Base-by-base conservation (phyloP, 1,140 invertebrate genomes). In the Diploscapter pachys region DNA sequence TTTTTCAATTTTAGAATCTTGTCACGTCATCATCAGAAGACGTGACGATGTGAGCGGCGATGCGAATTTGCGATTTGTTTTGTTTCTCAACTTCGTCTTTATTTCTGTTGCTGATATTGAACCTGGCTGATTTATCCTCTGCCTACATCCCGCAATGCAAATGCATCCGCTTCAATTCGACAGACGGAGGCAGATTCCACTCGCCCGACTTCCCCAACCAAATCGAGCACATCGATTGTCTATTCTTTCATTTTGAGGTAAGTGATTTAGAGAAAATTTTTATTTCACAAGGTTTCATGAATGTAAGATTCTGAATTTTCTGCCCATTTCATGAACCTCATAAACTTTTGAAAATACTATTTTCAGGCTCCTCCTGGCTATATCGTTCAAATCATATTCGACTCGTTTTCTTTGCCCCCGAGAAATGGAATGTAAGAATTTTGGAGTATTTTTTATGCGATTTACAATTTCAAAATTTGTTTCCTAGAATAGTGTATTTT, bases 231-330 rank as follows among this genome's bases (percentile, higher is more conserved):
- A 57, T 74, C 48, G 53, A 65, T 51, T 74, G 73, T 52, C 66
- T 74, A 2, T 74, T 74, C 64, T 74, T 69, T 69, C 73, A 74
- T 56, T 74, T 74, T 74, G 63, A 74, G 68, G 68, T 61, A 4
- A 59, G 0, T 6, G 51, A 54, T 9, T 59, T 59, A 13, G 13
- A 13, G 9, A 59, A 9, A 59, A 63, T 5, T 63, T 3, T 31
- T 3, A 31, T 63, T 4, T 63, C 50, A 4, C 3, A 49, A 63
- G 1, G 4, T 63, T 11, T 5, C 50, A 4, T 63, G 62, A 63
- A 63, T 63, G 2, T 49, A 5, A 49, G n/a, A 2, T 5, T 2
- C 48, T 4, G 5, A 8, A 63, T 63, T 63, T 5, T 3, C 6
- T 63, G 5, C 51, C 62, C 51, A 50, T 3, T 6, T 63, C 50